A percentile compares a stretch with the other conserved stretches of the same genome.
Conservation (phyloP, 2,113 vertebrate species). For the Bufo bufo region DNA sequence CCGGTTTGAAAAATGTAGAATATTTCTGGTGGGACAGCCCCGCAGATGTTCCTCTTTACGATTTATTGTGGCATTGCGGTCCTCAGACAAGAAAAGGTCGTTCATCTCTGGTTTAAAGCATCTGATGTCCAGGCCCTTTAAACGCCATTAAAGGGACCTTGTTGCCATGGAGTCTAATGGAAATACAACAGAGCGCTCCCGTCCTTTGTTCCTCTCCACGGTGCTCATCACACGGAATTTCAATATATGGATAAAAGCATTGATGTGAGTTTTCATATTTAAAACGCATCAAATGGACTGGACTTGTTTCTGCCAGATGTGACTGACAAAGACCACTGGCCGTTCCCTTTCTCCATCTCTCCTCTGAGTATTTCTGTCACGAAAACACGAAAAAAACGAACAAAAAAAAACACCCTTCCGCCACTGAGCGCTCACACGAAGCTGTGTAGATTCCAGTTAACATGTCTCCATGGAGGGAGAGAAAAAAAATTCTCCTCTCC, state of each 20-base stretch:
- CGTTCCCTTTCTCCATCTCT: constrained; percentile 1
- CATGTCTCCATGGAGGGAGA: neutral
- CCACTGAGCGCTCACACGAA: neutral
- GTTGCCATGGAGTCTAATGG: constrained; percentile 30
- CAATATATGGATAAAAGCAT: constrained; percentile 8
- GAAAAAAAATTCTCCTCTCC: neutral
- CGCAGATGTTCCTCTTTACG: too few relatives aligned
- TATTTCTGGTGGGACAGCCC: too few relatives aligned
- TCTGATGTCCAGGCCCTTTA: neutral
- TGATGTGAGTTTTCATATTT: constrained; percentile 7
- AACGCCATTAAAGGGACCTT: constrained; percentile 15
- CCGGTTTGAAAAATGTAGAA: too few relatives aligned
- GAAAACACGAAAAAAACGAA: neutral
- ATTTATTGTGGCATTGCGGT: too few relatives aligned
- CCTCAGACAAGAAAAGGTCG: too few relatives aligned
- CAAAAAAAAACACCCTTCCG: neutral
- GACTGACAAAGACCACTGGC: constrained; percentile 34
- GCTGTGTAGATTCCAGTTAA: constrained; percentile 14
- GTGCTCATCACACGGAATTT: constrained; percentile 24
- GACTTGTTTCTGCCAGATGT: constrained; percentile 11
- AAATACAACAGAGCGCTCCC: neutral
- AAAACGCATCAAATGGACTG: constrained; percentile 16
- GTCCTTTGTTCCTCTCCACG: constrained; percentile 41
- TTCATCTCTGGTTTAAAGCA: too few relatives aligned
- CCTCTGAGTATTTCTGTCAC: neutral